phyloP scores from a whole-genome alignment of 2,113 vertebrate species.

The Proterorhinus semilunaris region DNA sequence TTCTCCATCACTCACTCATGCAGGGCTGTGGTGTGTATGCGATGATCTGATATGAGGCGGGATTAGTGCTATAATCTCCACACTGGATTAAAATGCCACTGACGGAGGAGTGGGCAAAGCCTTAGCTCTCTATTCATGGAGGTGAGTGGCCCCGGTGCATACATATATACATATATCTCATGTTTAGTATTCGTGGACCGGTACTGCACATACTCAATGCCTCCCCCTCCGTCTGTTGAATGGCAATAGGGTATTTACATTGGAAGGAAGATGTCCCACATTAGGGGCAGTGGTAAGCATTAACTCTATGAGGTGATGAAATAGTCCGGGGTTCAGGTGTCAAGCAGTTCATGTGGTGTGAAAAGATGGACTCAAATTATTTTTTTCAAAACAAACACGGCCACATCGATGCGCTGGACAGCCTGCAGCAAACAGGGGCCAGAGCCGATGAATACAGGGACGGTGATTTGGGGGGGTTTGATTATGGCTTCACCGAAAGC shows the following conservation, averaged over 20 bases:
- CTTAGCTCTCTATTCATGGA: slow-evolving; percentile 69
- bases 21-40: slow-evolving; percentile 39
- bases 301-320: slow-evolving; percentile 37
- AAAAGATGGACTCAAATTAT: background rate
- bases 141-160: slow-evolving; percentile 50
- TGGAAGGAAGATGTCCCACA: slow-evolving; percentile 57
- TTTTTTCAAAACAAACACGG: background rate
- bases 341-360: slow-evolving; percentile 4
- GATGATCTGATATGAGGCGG: slow-evolving; percentile 56
- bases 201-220: slow-evolving; percentile 65
- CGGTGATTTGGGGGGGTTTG: too few relatives aligned
- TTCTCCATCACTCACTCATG: slow-evolving; percentile 10
- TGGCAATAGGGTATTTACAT: slow-evolving; percentile 64
- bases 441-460: too few relatives aligned
- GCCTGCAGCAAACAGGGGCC: too few relatives aligned
- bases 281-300: slow-evolving; percentile 39
- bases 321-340: background rate
- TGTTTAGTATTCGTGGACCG: slow-evolving; percentile 78
- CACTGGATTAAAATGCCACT: slow-evolving; percentile 73
- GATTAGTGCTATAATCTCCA: slow-evolving; percentile 67
- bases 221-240: slow-evolving; percentile 55
- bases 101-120: slow-evolving; percentile 72
- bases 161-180: slow-evolving; percentile 51
- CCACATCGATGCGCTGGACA: too few relatives aligned
- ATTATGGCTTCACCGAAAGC: too few relatives aligned